phyloP scores from a whole-genome alignment of 92 coral and sea anemone genomes.

The Montipora capitata region DNA sequence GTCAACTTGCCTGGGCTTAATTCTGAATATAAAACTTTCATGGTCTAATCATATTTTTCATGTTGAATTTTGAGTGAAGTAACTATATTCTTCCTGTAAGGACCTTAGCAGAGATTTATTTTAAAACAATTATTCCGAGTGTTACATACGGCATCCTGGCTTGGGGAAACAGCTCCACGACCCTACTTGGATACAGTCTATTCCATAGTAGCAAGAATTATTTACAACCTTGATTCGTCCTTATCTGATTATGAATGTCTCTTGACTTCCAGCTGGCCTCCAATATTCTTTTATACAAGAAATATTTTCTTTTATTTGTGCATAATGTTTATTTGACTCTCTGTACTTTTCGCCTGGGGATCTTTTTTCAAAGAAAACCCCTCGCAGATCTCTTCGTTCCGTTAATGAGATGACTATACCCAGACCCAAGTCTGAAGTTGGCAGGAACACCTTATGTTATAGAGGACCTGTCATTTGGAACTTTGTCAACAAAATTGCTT shows the following conservation, averaged over 20 bases:
- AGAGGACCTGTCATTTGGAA: no score
- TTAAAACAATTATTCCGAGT: constrained; percentile 22
- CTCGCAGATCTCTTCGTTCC: constrained; percentile 10
- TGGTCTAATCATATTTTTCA: not conserved
- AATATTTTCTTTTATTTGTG: constrained; percentile 8
- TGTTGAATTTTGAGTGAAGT: not conserved
- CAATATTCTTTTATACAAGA: not conserved
- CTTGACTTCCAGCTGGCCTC: not conserved
- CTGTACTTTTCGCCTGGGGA: constrained; percentile 1
- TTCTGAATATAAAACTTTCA: constrained; percentile 16
- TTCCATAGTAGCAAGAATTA: constrained; percentile 11
- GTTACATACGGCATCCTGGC: not conserved
- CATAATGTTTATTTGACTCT: not conserved
- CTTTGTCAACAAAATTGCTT: not conserved
- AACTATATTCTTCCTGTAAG: constrained; percentile 25
- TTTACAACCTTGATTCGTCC: no score
- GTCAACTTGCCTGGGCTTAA: constrained; percentile 28
- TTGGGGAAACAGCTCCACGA: constrained; percentile 8
- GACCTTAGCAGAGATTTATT: not conserved
- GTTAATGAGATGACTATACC: constrained; percentile 5
- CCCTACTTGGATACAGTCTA: constrained; percentile 12
- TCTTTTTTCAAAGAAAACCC: not conserved
- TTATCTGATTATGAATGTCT: not conserved
- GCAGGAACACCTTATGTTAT: not conserved
- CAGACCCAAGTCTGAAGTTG: not conserved